Percentiles rank a stretch among this genome's conserved stretches.
phyloP scores from a whole-genome alignment of 2,797 vertebrate species.

The Alca torda region DNA sequence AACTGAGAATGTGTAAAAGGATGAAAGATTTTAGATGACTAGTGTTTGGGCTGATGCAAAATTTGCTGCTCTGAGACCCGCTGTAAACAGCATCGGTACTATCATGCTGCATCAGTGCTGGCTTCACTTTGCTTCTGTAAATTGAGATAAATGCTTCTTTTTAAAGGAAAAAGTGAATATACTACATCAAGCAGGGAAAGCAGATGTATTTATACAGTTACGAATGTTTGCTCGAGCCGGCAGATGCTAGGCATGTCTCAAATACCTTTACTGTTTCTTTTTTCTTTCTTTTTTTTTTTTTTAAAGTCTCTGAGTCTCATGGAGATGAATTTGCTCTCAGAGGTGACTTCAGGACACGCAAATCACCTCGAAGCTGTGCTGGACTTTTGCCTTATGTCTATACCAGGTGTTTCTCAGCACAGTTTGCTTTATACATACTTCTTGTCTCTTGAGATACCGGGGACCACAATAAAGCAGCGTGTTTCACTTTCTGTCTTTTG shows the following conservation, averaged over 20 bases:
- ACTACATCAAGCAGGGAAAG: not conserved
- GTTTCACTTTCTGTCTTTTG: not conserved
- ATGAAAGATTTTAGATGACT: not conserved
- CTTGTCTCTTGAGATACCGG: not conserved
- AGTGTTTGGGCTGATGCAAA: not conserved
- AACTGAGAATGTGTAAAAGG: not conserved
- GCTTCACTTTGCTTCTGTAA: not conserved
- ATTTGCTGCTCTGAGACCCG: not conserved
- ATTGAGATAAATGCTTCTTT: not conserved
- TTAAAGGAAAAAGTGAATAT: not conserved
- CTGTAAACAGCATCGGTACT: fast-evolving
- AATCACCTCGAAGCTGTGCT: not conserved
- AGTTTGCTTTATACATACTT: not conserved
- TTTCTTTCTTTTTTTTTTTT: not conserved
- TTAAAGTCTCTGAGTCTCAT: fast-evolving
- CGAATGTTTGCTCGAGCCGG: not conserved
- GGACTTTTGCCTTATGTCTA: constrained; percentile 9
- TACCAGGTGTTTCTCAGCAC: not conserved
- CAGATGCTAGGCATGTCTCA: constrained; percentile 26
- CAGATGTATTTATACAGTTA: not conserved
- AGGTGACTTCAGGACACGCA: constrained; percentile 21
- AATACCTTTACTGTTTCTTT: constrained; percentile 10
- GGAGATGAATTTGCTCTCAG: not conserved
- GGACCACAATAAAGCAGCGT: not conserved
- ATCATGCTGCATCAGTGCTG: fast-evolving